These are phyloP conservation scores for Grammomys surdaster DNA, from an alignment of 2,113 vertebrate species.

Conservation along the genomic window DNA sequence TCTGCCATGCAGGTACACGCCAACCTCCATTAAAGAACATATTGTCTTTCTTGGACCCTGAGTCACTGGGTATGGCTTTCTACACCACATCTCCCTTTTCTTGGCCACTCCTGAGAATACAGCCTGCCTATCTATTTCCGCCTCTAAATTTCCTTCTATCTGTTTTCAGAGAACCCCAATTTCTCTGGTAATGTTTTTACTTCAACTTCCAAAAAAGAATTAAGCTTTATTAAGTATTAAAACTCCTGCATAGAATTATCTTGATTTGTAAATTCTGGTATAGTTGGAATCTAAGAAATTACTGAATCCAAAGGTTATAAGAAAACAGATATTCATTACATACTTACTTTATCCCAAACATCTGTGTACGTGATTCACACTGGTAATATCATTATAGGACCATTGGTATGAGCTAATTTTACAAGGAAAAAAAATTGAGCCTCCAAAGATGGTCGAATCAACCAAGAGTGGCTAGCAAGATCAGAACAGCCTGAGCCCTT, in stretches of 20 bases:
- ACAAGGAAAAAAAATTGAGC: neutral
- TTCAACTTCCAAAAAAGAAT: conserved; percentile 20
- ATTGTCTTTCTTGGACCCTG: neutral
- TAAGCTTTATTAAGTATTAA: conserved; percentile 32
- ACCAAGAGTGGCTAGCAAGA: neutral
- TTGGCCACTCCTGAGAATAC: neutral
- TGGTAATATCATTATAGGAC: neutral
- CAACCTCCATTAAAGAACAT: neutral
- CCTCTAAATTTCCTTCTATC: neutral
- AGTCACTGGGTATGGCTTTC: neutral
- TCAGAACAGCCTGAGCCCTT: neutral
- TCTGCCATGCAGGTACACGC: neutral
- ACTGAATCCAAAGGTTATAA: conserved; percentile 8
- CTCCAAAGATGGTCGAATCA: neutral
- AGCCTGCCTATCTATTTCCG: neutral
- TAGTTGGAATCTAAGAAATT: neutral
- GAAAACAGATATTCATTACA: neutral
- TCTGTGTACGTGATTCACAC: neutral
- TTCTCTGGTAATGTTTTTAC: neutral
- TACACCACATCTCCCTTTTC: no score
- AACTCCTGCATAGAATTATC: neutral
- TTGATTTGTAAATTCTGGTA: conserved; percentile 18
- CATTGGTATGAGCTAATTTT: neutral
- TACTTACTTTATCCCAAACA: neutral
- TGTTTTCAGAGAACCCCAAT: neutral